Base-by-base conservation (phyloP, 1,140 invertebrate species). In the Lepidurus couesii region DNA sequence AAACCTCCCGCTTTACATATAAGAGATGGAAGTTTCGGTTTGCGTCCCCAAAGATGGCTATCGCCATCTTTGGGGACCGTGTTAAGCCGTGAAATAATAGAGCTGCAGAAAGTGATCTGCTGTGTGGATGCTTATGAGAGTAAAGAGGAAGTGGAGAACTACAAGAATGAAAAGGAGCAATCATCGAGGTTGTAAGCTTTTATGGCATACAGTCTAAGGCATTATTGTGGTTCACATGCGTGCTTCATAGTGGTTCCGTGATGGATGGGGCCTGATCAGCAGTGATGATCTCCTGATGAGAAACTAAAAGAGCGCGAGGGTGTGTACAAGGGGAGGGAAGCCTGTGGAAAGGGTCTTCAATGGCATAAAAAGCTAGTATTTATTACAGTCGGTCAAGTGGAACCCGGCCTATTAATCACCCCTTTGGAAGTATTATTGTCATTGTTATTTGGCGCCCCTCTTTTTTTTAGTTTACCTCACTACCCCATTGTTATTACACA, bases 261-360 rank as follows among this genome's bases (percentile, higher is more conserved):
- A 65, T 65, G 53, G 8, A 21, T 65, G 3, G 21, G 6, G 34
- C 34, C 34, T 34, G 34, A 34, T 34, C 16, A 65, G 2, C 16
- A 21, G 16, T 65, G 21, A 21, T 65, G 16, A 65, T 65, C 13
- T 6, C 13, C 47, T 65, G 53, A 65, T 65, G 53, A 65, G 53
- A 65, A 65, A 65, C 16, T 65, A 65, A 65, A 65, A 65, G 53
- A 65, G 53, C 53, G 13, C 53, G 21, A 65, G 21, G 53, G 53
- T 5, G 13, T 21, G 21, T n/a, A 65, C 53, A 9, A 13, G 21
- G 53, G 16, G 53, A 13, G 53, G 21, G 16, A 65, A 13, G 21
- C 53, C 16, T 65, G 21, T 34, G 34, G 4, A 34, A 34, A 4
- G 34, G 34, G 34, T 4, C 34, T 34, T 34, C 3, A 34, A 34